Base-by-base conservation (phyloP, 2,113 vertebrate species). In the Colistium nudipinnis region DNA sequence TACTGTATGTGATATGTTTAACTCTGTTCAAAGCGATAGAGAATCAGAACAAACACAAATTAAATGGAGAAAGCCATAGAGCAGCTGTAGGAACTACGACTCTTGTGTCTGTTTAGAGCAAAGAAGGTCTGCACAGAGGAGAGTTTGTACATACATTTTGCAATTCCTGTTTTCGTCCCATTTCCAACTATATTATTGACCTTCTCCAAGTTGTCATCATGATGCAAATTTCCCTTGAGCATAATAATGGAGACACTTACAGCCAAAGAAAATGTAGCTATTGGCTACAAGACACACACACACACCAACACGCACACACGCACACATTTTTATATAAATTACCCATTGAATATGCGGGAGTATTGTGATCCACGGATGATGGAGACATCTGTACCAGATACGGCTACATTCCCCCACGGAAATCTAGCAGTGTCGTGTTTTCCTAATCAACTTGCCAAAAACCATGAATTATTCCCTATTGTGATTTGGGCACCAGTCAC, bases 361-460 rank as follows among this genome's bases (percentile, higher is more conserved):
- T 43, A 43, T n/a, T 17, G 17, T 6, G 17, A n/a, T n/a, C 17
- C 39, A 43, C 39, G 12, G 39, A n/a, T 19, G 54, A 76, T 56
- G 38, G 36, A 69, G 76, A 76, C 72, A 83, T 79, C 62, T 72
- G 62, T 76, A 63, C 14, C 57, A 43, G 62, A 61, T 74, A 65
- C 1, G 48, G 3, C 41, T 75, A 31, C 30, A 56, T 54, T 60
- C 30, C 53, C 36, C 41, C 1, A 28, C 0, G 25, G 72, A 83
- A 83, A 53, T 80, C 45, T 47, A 38, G 39, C n/a, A 6, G 43
- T 1, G 1, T 48, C 28, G 14, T 68, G 57, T 75, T 78, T 72
- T 62, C 28, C 38, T 44, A 78, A 70, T 78, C 61, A 74, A 31
- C 70, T 30, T 47, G 28, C 53, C 22, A 69, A 66, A 60, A 43